A percentile compares a stretch with the other conserved stretches of the same genome.
phyloP scores from a whole-genome alignment of 37 sponge, comb jelly and placozoan genomes.

The Agelas oroides region DNA sequence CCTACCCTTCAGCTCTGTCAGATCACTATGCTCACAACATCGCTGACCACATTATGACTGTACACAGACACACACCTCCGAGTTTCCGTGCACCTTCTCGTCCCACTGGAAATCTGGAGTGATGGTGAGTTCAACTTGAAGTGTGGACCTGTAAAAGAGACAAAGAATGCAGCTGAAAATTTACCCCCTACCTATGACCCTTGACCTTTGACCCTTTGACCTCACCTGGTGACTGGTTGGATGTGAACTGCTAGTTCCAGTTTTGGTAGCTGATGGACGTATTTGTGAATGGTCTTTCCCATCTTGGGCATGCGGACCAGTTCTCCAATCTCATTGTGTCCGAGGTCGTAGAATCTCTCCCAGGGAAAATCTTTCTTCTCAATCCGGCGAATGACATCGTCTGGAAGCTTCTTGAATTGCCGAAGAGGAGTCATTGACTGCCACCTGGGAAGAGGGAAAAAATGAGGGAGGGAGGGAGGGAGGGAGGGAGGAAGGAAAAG shows the following conservation, averaged over 20 bases:
- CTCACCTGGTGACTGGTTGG: slow-evolving; percentile 96
- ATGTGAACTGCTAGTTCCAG: slow-evolving; percentile 96
- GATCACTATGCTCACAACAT: background rate
- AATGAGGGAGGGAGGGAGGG: background rate
- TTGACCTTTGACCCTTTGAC: background rate
- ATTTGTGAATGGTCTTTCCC: slow-evolving; percentile 97
- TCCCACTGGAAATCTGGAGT: slow-evolving; percentile 99
- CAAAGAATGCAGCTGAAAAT: background rate
- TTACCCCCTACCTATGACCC: background rate
- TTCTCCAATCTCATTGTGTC: slow-evolving; percentile 96
- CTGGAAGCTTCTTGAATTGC: slow-evolving; percentile 97
- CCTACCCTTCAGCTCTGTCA: background rate
- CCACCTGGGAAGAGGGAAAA: slow-evolving; percentile 87
- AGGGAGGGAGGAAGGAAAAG: background rate
- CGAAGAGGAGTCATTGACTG: slow-evolving; percentile 97
- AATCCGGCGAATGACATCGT: slow-evolving; percentile 93
- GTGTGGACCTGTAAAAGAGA: slow-evolving; percentile 75
- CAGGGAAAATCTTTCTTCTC: slow-evolving; percentile 99
- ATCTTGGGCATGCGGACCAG: slow-evolving; percentile 97
- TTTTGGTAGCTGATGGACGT: slow-evolving; percentile 96
- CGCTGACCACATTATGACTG: too few relatives aligned
- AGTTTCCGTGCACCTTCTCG: slow-evolving; percentile 94
- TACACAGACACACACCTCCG: slow-evolving; percentile 62
- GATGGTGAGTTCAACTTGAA: slow-evolving; percentile 97
- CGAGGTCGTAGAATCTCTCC: slow-evolving; percentile 94